Conservation (phyloP, 2,113 vertebrate species). For the Cyanoliseus patagonus region DNA sequence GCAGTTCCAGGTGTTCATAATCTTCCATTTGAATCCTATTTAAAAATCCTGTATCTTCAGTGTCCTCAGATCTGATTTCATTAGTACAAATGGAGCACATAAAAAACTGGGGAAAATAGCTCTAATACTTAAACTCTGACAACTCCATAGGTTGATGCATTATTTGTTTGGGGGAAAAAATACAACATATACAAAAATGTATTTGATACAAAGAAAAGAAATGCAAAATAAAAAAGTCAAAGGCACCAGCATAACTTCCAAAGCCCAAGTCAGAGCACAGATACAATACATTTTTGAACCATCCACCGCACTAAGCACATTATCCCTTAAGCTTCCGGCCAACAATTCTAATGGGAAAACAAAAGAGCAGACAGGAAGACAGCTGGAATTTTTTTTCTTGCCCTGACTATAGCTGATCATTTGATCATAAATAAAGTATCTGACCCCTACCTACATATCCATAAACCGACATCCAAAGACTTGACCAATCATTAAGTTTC, state of each 20-base stretch:
- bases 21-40: neutral
- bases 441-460: conserved; percentile 65
- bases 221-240: conserved; percentile 44
- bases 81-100: conserved; percentile 61
- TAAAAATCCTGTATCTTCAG: neutral
- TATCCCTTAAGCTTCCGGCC: conserved; percentile 53
- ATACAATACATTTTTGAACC: conserved; percentile 60
- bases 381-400: conserved; percentile 55
- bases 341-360: conserved; percentile 28
- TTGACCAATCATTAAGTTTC: conserved; percentile 36
- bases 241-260: conserved; percentile 62
- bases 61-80: conserved; percentile 48
- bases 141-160: conserved; percentile 66
- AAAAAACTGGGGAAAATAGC: conserved; percentile 48
- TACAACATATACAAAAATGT: conserved; percentile 81
- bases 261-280: conserved; percentile 55
- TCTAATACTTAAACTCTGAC: conserved; percentile 70
- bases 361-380: conserved; percentile 56
- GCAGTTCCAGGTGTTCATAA: neutral
- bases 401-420: conserved; percentile 68
- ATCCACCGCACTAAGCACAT: conserved; percentile 37
- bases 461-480: conserved; percentile 63
- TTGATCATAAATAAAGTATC: conserved; percentile 74
- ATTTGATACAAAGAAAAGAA: conserved; percentile 74
- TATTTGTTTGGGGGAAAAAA: conserved; percentile 63